phyloP scores from a whole-genome alignment of 1,140 invertebrate genomes.

The Caenorhabditis inopinata region DNA sequence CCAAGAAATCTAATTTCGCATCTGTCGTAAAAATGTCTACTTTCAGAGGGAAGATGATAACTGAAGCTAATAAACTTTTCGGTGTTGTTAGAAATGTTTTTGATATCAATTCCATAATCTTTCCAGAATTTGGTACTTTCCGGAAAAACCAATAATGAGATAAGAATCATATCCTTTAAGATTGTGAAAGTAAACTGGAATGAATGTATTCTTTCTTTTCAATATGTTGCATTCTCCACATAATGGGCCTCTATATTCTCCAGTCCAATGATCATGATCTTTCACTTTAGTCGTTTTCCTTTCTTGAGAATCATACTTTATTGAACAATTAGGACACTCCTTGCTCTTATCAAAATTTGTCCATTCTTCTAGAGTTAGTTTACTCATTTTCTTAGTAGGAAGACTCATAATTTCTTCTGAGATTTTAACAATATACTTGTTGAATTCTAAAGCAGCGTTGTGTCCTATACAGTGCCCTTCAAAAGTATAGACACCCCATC shows the following conservation, averaged over 20 bases:
- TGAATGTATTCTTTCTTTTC: conserved; percentile 27
- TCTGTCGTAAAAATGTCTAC: no score
- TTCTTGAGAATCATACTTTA: background rate
- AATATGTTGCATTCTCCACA: conserved; percentile 23
- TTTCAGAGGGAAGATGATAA: conserved; percentile 22
- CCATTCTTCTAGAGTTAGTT: conserved; percentile 35
- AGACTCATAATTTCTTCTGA: conserved; percentile 23
- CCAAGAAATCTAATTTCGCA: no score
- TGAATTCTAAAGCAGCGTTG: conserved; percentile 16
- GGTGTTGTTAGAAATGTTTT: conserved; percentile 46
- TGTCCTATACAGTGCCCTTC: conserved; percentile 40
- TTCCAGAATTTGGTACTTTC: conserved; percentile 36
- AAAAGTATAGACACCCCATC: no score
- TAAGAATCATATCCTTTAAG: conserved; percentile 51
- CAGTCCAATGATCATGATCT: conserved; percentile 42
- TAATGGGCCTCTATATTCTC: conserved; percentile 28
- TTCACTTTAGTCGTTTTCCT: conserved; percentile 3
- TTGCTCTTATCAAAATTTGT: conserved; percentile 4
- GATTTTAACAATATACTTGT: conserved; percentile 37
- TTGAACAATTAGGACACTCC: conserved; percentile 29
- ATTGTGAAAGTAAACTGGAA: conserved; percentile 40
- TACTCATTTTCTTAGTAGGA: conserved; percentile 23
- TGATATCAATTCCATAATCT: conserved; percentile 44
- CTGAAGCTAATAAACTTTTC: conserved; percentile 51
- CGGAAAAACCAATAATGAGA: conserved; percentile 38